These are phyloP conservation scores for Miichthys miiuy DNA, from an alignment of 2,797 vertebrate genomes.

Conservation along the genomic window DNA sequence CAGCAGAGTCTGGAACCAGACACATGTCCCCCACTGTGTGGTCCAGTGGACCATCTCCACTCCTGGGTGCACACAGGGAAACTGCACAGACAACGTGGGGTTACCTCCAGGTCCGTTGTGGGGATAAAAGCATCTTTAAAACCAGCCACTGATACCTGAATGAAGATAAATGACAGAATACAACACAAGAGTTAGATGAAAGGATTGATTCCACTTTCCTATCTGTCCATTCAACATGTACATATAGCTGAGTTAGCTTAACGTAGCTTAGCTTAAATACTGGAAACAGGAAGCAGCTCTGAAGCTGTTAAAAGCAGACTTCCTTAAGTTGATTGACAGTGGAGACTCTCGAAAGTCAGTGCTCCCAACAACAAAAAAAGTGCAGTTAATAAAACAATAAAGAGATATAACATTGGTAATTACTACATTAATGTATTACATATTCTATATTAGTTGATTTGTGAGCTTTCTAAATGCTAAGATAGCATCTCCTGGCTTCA, in stretches of 20 bases:
- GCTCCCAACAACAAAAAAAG: neutral
- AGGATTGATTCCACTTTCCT: neutral
- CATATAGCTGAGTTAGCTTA: neutral
- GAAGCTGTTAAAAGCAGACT: neutral
- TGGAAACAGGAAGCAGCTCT: neutral
- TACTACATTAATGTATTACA: too few species aligned
- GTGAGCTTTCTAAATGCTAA: neutral
- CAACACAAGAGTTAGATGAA: neutral
- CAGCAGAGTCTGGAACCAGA: slow-evolving; percentile 83
- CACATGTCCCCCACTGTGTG: slow-evolving; percentile 75
- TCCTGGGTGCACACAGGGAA: slow-evolving; percentile 22
- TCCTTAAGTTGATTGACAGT: neutral
- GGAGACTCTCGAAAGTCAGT: neutral
- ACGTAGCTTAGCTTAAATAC: neutral
- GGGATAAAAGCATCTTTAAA: slow-evolving; percentile 74
- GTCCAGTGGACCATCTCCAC: slow-evolving; percentile 85
- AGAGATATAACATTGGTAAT: too few species aligned
- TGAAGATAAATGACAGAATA: slow-evolving; percentile 11
- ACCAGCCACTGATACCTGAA: slow-evolving; percentile 53
- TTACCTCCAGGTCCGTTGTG: slow-evolving; percentile 79
- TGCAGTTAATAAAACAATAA: neutral
- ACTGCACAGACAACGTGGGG: slow-evolving; percentile 54
- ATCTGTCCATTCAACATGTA: neutral
- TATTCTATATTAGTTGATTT: too few species aligned
- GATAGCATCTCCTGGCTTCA: neutral